phyloP scores from a whole-genome alignment of 2,888 invertebrate species.

The Doris montereyensis region DNA sequence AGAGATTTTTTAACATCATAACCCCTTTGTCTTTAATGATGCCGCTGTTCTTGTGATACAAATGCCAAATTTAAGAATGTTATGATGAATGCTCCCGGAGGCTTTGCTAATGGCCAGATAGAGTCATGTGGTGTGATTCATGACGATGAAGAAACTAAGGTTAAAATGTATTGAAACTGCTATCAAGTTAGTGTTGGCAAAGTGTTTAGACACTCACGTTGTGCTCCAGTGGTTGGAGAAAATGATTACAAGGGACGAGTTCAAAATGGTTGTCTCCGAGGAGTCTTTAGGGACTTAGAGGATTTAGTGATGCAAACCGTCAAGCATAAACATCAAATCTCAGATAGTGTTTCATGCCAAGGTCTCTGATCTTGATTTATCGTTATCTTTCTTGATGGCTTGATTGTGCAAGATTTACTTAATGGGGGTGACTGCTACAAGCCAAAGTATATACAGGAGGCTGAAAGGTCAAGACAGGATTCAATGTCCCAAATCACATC shows the following conservation, averaged over 20 bases:
- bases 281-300: conserved; percentile 21
- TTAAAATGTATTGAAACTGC: conserved; percentile 17
- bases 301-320: conserved; percentile 1
- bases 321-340: no score
- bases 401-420: conserved; percentile 32
- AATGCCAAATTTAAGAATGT: no score
- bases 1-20: no score
- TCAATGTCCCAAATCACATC: neutral
- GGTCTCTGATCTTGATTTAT: conserved; percentile 17
- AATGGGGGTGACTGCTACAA: conserved; percentile 3
- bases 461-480: conserved; percentile 9
- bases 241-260: neutral
- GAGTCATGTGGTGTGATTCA: neutral
- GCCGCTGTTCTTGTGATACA: no score
- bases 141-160: neutral
- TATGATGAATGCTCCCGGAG: no score
- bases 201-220: conserved; percentile 14
- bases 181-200: conserved; percentile 22
- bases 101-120: neutral
- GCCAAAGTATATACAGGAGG: conserved; percentile 11
- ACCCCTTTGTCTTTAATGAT: no score
- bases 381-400: conserved; percentile 31
- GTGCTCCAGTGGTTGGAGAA: conserved; percentile 30
- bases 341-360: conserved; percentile 27
- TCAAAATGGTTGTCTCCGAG: neutral